Evolutionary conservation across 2,888 invertebrate genomes (phyloP).

Genomic region (Phortica okadai): DNA sequence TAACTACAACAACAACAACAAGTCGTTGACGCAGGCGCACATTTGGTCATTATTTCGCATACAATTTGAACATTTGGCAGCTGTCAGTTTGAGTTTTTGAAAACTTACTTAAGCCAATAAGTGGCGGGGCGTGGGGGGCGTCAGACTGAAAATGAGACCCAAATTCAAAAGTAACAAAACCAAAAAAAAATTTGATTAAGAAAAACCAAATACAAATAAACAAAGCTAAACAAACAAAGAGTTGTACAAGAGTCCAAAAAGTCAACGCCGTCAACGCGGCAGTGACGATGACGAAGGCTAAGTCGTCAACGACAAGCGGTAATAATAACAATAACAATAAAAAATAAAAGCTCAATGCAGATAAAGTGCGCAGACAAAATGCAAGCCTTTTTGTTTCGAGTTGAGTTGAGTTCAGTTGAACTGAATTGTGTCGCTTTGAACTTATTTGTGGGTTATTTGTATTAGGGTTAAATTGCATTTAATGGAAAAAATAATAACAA

Average conservation of each 20-base stretch:
- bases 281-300: neutral
- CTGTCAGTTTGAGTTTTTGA: constrained; percentile 28
- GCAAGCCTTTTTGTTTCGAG: constrained; percentile 34
- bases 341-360: neutral
- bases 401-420: constrained; percentile 30
- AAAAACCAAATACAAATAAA: neutral
- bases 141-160: neutral
- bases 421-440: constrained; percentile 33
- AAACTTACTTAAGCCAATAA: constrained; percentile 27
- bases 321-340: constrained; percentile 6
- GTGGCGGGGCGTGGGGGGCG: no score
- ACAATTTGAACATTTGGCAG: constrained; percentile 10
- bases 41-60: neutral
- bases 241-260: neutral
- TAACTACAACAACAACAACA: neutral
- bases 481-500: constrained; percentile 14
- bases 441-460: constrained; percentile 53
- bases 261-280: neutral
- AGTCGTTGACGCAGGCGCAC: neutral
- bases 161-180: constrained; percentile 3
- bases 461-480: constrained; percentile 39
- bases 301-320: neutral
- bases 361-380: constrained; percentile 38
- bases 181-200: neutral
- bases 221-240: neutral